phyloP scores from a whole-genome alignment of 2,113 vertebrate genomes.

The Condylura cristata region DNA sequence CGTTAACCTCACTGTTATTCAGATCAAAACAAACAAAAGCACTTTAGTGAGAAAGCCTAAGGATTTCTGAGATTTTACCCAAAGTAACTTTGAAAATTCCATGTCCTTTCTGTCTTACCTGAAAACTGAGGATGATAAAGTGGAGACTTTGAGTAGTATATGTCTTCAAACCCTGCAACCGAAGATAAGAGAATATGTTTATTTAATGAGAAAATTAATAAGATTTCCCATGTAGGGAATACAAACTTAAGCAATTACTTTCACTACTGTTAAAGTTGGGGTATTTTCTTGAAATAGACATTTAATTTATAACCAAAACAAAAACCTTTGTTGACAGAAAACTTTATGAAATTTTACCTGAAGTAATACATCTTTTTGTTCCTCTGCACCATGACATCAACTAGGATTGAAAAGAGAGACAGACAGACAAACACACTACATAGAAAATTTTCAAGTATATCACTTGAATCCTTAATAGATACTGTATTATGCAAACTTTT shows the following conservation, averaged over 20 bases:
- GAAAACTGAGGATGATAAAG: neutral
- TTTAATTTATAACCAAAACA: neutral
- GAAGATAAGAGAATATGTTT: neutral
- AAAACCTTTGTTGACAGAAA: constrained; percentile 20
- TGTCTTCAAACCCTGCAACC: neutral
- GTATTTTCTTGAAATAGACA: constrained; percentile 23
- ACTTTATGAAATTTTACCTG: neutral
- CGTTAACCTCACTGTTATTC: neutral
- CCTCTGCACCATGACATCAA: neutral
- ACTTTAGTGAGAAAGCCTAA: neutral
- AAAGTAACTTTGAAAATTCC: constrained; percentile 25
- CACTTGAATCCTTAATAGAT: neutral
- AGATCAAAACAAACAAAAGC: neutral
- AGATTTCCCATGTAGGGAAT: neutral
- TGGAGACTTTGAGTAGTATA: neutral
- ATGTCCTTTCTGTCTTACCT: neutral
- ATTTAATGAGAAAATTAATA: neutral
- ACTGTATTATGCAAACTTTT: neutral
- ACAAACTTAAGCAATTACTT: neutral
- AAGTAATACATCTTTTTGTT: neutral
- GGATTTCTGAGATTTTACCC: constrained; percentile 26
- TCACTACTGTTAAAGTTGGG: neutral
- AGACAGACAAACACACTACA: neutral
- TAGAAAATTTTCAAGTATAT: neutral
- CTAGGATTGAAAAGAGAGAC: neutral